Evolutionary conservation across 1,140 invertebrate species (phyloP).

Genomic region (Camponotus pennsylvanicus): DNA sequence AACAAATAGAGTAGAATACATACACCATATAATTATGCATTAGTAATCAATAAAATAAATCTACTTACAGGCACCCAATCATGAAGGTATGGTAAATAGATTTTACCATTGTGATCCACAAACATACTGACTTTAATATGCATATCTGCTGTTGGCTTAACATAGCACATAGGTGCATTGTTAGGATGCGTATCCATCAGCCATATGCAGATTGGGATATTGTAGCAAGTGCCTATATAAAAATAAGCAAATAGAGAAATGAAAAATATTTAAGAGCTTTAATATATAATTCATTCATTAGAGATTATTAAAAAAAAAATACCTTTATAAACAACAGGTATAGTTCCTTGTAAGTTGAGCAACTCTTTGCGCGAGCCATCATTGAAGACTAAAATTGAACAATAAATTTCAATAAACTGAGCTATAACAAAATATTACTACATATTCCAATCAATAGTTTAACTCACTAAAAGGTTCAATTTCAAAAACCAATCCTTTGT

Average conservation of each 20-base stretch:
- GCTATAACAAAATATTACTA: background rate
- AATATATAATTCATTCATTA: background rate
- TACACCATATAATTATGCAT: background rate
- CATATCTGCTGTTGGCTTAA: conserved; percentile 98
- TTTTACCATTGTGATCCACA: conserved; percentile 98
- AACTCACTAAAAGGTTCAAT: conserved; percentile 89
- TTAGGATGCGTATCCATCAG: conserved; percentile 98
- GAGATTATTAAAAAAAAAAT: conserved; percentile 33
- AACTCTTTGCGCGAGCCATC: conserved; percentile 95
- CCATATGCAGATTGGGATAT: conserved; percentile 99
- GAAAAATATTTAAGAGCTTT: background rate
- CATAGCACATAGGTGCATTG: conserved; percentile 99
- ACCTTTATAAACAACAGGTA: conserved; percentile 97
- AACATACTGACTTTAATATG: conserved; percentile 97
- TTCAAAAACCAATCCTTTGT: conserved; percentile 90
- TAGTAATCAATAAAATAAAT: conserved; percentile 43
- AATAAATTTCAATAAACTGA: background rate
- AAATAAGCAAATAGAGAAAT: conserved; percentile 46
- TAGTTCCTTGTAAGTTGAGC: conserved; percentile 95
- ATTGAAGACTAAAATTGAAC: conserved; percentile 91
- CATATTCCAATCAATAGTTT: conserved; percentile 11
- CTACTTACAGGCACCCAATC: conserved; percentile 95
- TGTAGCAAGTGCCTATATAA: conserved; percentile 92
- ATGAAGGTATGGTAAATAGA: conserved; percentile 98
- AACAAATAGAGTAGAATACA: conserved; percentile 33